Evolutionary conservation across 2,113 vertebrate species (phyloP), one percentile per base, ranked within the genome.

Genomic region (Podilymbus podiceps): DNA sequence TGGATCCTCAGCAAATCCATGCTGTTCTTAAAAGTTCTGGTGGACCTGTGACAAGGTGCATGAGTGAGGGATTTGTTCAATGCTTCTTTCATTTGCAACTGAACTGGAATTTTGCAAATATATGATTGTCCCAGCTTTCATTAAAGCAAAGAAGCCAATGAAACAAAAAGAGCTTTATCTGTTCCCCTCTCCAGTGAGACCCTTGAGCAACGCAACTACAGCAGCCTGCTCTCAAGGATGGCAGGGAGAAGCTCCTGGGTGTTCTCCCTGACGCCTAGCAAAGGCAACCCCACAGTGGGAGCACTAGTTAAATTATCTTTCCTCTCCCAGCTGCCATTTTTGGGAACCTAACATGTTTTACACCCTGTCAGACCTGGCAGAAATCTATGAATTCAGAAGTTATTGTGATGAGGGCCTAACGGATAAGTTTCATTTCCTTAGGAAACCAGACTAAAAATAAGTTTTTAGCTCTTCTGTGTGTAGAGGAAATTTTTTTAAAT

Each of bases 371-470:
- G 92, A 76, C 82, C 79, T 95, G 92, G 95, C 94, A 95, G 92
- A 93, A 95, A 77, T 95, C 69, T 46, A 22, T 73, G 89, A 85
- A 94, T 96, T 95, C 78, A 95, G 38, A 73, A 91, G 87, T 95
- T 95, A 92, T 68, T 97, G 93, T 96, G 87, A 82, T 91, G 91
- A 95, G 77, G 44, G 35, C 77, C 66, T 93, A 91, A 93, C 53
- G 93, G 95, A 91, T 95, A 92, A 95, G 96, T 97, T 97, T 95
- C 91, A 95, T 97, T 97, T 97, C 95, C 96, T 89, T 96, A 96
- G 95, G 96, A 97, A 97, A 85, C 46, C 8, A 82, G 69, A 91
- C 95, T 97, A 97, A 96, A 97, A 96, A 95, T 95, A 96, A 52
- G 6, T 63, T 90, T 76, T 73, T 62, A 89, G 76, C 63, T 83